Base-by-base conservation (phyloP, 2,797 vertebrate genomes). In the Columba guinea region DNA sequence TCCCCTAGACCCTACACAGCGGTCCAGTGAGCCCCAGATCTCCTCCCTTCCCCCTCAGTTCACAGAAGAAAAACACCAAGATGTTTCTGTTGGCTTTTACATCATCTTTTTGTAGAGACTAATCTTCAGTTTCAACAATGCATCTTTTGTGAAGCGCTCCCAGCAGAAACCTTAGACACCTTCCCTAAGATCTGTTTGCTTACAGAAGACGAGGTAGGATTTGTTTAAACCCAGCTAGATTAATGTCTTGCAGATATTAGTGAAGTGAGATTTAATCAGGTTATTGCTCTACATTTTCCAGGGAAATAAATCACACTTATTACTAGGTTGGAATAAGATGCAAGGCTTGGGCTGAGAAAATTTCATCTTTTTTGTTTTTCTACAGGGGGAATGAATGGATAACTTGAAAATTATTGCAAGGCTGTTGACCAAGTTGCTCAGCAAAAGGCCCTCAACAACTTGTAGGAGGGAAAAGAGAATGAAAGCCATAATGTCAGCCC, bases 171-270 rank as follows among this genome's bases (percentile, higher is more conserved):
- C 88, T 95, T 96, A 97, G 96, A 96, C 96, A 97, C 96, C 94
- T 96, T 96, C 90, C 62, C 58, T 92, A 96, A 95, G 88, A 97
- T 96, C 81, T 95, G 94, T 97, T 97, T 95, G 96, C 96, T 97
- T 97, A 96, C 78, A 96, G 93, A 96, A 95, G 94, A 95, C 2
- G 96, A 97, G 94, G 95, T 94, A 96, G 90, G 96, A 96, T 97
- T 97, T 96, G 90, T 96, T 93, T 96, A 96, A 97, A 97, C 92
- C 86, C 89, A 83, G 75, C 79, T 95, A 94, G 96, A 96, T 96
- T 96, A 97, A 96, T 92, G 92, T 97, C 95, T 95, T 95, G 93
- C 90, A 97, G 95, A 96, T 95, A 97, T 96, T 96, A 96, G 95
- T 80, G 90, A 95, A 96, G 94, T 92, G 90, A 95, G 90, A 96